Base-by-base conservation (phyloP, 1,140 invertebrate species). In the Macrobrachium nipponense region DNA sequence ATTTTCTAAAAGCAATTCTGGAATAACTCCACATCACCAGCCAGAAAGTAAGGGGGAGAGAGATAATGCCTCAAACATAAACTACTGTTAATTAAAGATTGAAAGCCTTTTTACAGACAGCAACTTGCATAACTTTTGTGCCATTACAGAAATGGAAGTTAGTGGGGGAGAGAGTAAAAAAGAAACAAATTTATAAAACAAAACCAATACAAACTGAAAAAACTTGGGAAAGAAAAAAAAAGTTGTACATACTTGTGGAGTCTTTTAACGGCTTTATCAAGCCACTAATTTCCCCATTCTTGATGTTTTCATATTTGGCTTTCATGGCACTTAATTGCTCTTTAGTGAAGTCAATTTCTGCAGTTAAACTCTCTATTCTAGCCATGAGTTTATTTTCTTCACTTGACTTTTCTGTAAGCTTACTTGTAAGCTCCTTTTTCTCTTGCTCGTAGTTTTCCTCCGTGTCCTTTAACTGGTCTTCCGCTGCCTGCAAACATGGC, bases 381-480 rank as follows among this genome's bases (percentile, higher is more conserved):
- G 88, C 75, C 68, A 89, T 88, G 61, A 89, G 89, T 70, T 83
- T 90, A 87, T 76, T 91, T 90, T 91, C 91, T 81, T 92, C 90
- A 85, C 90, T 91, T 61, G 90, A 89, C 90, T 92, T 91, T 81
- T 92, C 91, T 87, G 92, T 90, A 23, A 93, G 88, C 86, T 91
- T 91, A 70, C 90, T 90, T 80, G 91, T 89, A 17, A 92, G 88
- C 68, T 92, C 92, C 82, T 91, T 90, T 81, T 93, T 92, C 86
- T 92, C 92, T 86, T 91, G 90, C 85, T 92, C 91, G 86, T 91
- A 88, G 80, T 90, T 91, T 86, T 92, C 91, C 58, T 91, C 78
- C 20, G 92, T 90, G 80, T 93, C 92, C 86, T 91, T 90, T 88
- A 92, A 91, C 80, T 92, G 91, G 66, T 91, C 91, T 89, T 93